Percentiles rank a stretch among this genome's conserved stretches.
These are phyloP conservation scores for Phocides pigmalion DNA, from an alignment of 1,140 invertebrate genomes.

Conservation along the genomic window DNA sequence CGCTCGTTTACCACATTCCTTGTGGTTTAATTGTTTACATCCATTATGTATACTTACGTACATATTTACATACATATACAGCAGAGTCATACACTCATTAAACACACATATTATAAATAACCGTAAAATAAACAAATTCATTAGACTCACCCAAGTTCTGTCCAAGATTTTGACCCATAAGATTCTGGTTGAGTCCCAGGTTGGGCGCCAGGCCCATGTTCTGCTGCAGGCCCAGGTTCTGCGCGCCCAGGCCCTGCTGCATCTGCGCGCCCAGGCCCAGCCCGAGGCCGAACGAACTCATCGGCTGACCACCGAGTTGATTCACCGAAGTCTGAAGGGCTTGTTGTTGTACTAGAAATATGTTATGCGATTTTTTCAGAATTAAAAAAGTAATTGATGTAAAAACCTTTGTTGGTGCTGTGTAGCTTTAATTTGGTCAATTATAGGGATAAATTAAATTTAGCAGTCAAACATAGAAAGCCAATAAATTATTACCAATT, in stretches of 20 bases:
- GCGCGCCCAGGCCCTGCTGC: conserved; percentile 42
- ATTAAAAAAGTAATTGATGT: neutral
- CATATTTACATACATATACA: too few relatives aligned
- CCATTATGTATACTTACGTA: too few relatives aligned
- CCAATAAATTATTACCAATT: too few relatives aligned
- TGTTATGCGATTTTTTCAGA: neutral
- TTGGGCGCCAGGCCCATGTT: conserved; percentile 60
- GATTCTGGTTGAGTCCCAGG: conserved; percentile 65
- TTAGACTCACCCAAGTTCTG: conserved; percentile 60
- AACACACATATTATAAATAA: too few relatives aligned
- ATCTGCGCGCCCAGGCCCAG: conserved; percentile 49
- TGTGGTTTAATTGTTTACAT: too few relatives aligned
- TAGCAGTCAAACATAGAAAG: too few relatives aligned
- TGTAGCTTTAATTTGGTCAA: too few relatives aligned
- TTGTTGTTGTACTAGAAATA: conserved; percentile 65
- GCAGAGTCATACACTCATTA: too few relatives aligned
- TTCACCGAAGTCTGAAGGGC: conserved; percentile 58
- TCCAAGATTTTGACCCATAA: conserved; percentile 68
- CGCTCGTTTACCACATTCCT: too few relatives aligned
- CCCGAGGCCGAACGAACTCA: conserved; percentile 53
- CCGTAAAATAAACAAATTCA: neutral
- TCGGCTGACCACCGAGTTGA: conserved; percentile 46
- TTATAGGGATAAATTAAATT: too few relatives aligned
- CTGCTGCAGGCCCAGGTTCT: conserved; percentile 55
- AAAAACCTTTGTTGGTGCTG: too few relatives aligned